These are phyloP conservation scores for Paracentrotus lividus DNA, from an alignment of 53 echinoderm and acorn worm species.

Conservation along the genomic window DNA sequence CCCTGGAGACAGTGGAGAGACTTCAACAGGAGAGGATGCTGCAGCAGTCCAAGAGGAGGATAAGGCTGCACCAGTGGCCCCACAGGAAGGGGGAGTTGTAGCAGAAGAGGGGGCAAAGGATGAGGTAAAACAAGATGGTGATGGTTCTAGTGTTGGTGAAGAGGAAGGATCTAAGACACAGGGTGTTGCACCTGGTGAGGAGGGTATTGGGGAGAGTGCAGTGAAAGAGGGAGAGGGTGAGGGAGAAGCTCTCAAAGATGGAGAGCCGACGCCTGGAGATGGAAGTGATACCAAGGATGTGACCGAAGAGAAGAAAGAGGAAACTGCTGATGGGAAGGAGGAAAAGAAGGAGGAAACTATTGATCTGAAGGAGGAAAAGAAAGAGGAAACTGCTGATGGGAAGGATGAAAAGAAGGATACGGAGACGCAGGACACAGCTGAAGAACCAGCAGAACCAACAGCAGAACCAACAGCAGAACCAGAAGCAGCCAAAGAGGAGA, in stretches of 20 bases:
- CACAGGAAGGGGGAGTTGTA: background rate
- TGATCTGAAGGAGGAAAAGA: background rate
- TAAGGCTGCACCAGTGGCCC: slow-evolving; percentile 23
- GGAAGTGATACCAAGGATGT: background rate
- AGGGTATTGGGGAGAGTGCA: slow-evolving; percentile 20
- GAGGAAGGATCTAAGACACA: slow-evolving; percentile 21
- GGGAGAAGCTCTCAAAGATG: background rate
- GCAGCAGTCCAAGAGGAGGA: background rate
- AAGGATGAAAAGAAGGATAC: slow-evolving; percentile 17
- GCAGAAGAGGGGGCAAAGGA: slow-evolving; percentile 28
- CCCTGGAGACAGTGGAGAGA: slow-evolving; percentile 58
- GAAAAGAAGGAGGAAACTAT: background rate
- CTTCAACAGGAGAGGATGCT: slow-evolving; percentile 32
- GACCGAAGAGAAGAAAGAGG: slow-evolving; percentile 13
- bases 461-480: background rate
- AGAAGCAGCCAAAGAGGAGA: background rate
- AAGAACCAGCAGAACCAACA: background rate
- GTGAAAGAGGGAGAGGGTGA: slow-evolving; percentile 39
- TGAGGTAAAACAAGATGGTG: slow-evolving; percentile 60
- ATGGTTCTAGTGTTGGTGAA: slow-evolving; percentile 22
- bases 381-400: no score
- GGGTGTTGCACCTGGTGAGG: background rate
- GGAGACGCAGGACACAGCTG: slow-evolving; percentile 17
- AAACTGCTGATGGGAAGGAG: background rate
- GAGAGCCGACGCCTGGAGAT: slow-evolving; percentile 31